These are phyloP conservation scores for Hirundichthys speculiger DNA, from an alignment of 2,113 vertebrate genomes.

Conservation along the genomic window DNA sequence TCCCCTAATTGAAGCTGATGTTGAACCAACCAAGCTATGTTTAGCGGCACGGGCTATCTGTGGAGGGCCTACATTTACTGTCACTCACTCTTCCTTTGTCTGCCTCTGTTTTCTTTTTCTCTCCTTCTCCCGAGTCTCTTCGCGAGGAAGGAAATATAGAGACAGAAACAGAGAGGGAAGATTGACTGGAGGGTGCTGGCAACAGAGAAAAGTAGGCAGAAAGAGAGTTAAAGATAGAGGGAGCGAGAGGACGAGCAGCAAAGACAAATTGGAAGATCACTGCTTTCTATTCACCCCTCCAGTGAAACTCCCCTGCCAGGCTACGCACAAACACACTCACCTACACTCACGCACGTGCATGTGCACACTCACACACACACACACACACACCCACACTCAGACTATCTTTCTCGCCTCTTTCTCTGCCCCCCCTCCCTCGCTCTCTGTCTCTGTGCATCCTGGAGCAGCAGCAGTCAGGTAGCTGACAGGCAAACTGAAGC, in stretches of 20 bases:
- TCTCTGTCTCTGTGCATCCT: conserved; percentile 53
- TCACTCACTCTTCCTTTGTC: conserved; percentile 58
- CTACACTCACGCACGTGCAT: conserved; percentile 21
- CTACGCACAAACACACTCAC: conserved; percentile 22
- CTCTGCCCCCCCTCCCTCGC: conserved; percentile 37
- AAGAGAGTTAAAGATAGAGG: conserved; percentile 63
- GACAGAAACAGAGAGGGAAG: conserved; percentile 38
- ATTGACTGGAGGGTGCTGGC: conserved; percentile 65
- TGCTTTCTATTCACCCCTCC: conserved; percentile 68
- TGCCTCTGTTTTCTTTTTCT: conserved; percentile 28
- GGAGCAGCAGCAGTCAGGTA: conserved; percentile 71
- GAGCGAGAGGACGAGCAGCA: conserved; percentile 52
- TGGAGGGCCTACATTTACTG: conserved; percentile 72
- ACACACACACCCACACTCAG: conserved; percentile 21
- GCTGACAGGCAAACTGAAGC: conserved; percentile 75
- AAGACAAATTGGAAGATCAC: conserved; percentile 78
- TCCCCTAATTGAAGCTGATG: conserved; percentile 74
- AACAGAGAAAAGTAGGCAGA: conserved; percentile 51
- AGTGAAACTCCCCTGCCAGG: conserved; percentile 68
- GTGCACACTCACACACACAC: conserved; percentile 25
- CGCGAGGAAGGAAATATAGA: conserved; percentile 52
- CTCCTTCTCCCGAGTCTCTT: conserved; percentile 30
- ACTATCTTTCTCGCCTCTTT: conserved; percentile 24
- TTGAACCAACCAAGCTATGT: conserved; percentile 77
- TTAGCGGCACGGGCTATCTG: conserved; percentile 77